A percentile compares a stretch with the other conserved stretches of the same genome.
These are phyloP conservation scores for Rhea pennata DNA, from an alignment of 2,113 vertebrate genomes.

Conservation along the genomic window DNA sequence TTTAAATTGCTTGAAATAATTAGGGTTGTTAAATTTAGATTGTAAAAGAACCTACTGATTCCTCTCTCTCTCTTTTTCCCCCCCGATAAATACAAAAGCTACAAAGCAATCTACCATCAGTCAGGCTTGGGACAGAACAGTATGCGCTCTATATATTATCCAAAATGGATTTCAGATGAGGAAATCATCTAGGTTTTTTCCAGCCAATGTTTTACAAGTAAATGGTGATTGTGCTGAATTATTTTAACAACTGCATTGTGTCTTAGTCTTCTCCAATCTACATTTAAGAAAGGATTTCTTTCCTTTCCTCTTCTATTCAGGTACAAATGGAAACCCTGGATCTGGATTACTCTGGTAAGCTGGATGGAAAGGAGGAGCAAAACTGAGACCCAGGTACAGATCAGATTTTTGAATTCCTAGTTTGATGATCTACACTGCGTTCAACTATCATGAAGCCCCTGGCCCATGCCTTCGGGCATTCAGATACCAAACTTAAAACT, in stretches of 20 bases:
- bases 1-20: conserved; percentile 21
- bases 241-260: not conserved
- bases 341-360: not conserved
- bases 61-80: not conserved
- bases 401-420: not conserved
- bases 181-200: conserved; percentile 17
- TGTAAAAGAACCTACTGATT: conserved; percentile 22
- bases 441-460: not conserved
- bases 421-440: not conserved
- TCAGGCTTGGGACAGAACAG: not conserved
- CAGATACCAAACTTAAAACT: not conserved
- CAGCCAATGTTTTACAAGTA: not conserved
- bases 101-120: not conserved
- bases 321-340: not conserved
- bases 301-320: not conserved
- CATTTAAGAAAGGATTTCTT: not conserved
- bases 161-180: not conserved
- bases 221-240: not conserved
- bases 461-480: not conserved
- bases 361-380: not conserved
- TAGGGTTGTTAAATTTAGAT: not conserved
- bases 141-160: not conserved
- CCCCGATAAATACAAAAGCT: not conserved
- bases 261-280: not conserved
- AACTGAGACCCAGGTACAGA: not conserved